These are phyloP conservation scores for Cyrtonyx montezumae DNA, from an alignment of 2,113 vertebrate species.

Conservation along the genomic window DNA sequence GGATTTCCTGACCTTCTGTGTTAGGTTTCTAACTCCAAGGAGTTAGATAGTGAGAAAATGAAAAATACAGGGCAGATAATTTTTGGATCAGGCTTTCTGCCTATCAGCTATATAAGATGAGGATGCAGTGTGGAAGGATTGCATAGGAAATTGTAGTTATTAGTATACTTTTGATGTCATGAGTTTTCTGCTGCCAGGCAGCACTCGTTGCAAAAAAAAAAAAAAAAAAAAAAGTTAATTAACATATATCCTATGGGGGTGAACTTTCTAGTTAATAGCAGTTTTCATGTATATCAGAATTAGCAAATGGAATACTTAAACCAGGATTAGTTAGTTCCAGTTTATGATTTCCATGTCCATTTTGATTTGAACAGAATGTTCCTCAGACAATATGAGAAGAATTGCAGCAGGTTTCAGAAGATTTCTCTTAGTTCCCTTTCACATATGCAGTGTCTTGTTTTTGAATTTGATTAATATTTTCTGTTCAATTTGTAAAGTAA, in stretches of 20 bases:
- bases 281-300: background rate
- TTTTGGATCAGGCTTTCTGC: background rate
- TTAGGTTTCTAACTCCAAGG: background rate
- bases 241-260: background rate
- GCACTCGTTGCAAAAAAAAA: background rate
- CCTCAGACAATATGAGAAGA: background rate
- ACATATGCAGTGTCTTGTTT: background rate
- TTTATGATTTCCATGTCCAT: background rate
- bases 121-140: background rate
- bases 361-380: background rate
- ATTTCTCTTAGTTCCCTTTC: background rate
- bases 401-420: background rate
- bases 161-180: background rate
- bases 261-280: background rate
- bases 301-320: background rate
- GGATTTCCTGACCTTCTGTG: background rate
- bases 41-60: background rate
- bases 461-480: background rate
- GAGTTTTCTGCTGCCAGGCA: background rate
- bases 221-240: background rate
- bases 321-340: background rate
- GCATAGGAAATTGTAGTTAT: background rate
- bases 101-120: background rate
- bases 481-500: background rate
- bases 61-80: background rate